A percentile compares a stretch with the other conserved stretches of the same genome.
Evolutionary conservation across 2,113 vertebrate species (phyloP).

Genomic region (Tragelaphus strepsiceros): DNA sequence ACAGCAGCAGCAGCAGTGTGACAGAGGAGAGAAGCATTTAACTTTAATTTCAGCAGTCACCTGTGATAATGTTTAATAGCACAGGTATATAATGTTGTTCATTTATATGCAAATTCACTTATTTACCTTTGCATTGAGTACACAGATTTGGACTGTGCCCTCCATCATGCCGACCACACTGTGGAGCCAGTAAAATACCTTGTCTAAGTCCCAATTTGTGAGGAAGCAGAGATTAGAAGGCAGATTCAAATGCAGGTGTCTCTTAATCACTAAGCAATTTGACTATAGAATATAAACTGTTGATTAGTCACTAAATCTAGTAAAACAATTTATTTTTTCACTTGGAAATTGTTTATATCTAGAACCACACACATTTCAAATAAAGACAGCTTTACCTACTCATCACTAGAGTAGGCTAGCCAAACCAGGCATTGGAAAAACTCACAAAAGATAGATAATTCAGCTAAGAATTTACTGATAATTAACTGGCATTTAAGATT

Average conservation of each 20-base stretch:
- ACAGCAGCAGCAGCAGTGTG: neutral
- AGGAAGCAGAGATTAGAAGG: neutral
- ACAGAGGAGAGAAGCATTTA: neutral
- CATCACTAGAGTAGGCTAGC: neutral
- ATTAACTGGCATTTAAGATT: neutral
- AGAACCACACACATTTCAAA: neutral
- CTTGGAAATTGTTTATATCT: neutral
- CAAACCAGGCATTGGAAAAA: neutral
- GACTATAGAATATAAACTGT: neutral
- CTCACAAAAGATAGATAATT: neutral
- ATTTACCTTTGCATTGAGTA: neutral
- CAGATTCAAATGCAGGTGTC: neutral
- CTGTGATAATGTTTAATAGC: neutral
- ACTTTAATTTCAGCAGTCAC: neutral
- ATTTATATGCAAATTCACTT: neutral
- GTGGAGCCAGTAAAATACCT: neutral
- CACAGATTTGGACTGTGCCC: neutral
- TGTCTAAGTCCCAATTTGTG: neutral
- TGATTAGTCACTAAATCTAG: neutral
- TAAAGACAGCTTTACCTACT: neutral
- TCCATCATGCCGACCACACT: neutral
- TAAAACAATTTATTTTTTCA: neutral
- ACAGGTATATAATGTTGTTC: neutral
- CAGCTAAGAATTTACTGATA: neutral
- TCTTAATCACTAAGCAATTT: neutral